Percentiles rank a stretch among this genome's conserved stretches.
Conservation (phyloP, 2,888 invertebrate species). For the Drosophila ochracea region DNA sequence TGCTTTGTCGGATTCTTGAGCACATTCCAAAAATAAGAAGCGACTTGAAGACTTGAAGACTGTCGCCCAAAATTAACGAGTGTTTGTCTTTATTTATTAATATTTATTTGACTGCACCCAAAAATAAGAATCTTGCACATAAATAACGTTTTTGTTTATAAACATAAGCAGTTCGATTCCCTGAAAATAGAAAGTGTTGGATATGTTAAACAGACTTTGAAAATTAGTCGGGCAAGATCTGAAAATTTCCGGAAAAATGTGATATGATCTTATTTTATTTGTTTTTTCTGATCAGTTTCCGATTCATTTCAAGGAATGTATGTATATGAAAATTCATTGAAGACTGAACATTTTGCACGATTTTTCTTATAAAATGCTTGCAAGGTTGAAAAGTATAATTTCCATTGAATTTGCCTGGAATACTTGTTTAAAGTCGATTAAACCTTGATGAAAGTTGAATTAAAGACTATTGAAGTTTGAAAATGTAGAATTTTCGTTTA, state of each 20-base stretch:
- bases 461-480: too few relatives aligned
- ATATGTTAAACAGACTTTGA: background rate
- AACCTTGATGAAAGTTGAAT: too few relatives aligned
- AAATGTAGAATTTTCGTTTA: background rate
- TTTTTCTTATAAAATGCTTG: too few relatives aligned
- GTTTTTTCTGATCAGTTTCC: background rate
- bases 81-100: slow-evolving; percentile 56
- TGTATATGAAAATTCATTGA: background rate
- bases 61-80: slow-evolving; percentile 51
- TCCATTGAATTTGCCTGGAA: too few relatives aligned
- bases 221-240: background rate
- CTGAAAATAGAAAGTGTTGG: background rate
- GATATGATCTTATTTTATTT: background rate
- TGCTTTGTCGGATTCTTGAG: slow-evolving; percentile 7
- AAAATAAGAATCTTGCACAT: slow-evolving; percentile 61
- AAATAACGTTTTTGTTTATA: slow-evolving; percentile 69
- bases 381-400: background rate
- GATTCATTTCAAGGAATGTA: background rate
- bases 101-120: slow-evolving; percentile 62
- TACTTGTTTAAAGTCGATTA: too few relatives aligned
- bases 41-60: slow-evolving; percentile 20
- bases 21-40: slow-evolving; percentile 46
- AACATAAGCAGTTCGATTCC: slow-evolving; percentile 41
- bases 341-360: background rate
- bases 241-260: background rate